Conservation (phyloP, 2,888 invertebrate genomes). For the Craniophora ligustri region DNA sequence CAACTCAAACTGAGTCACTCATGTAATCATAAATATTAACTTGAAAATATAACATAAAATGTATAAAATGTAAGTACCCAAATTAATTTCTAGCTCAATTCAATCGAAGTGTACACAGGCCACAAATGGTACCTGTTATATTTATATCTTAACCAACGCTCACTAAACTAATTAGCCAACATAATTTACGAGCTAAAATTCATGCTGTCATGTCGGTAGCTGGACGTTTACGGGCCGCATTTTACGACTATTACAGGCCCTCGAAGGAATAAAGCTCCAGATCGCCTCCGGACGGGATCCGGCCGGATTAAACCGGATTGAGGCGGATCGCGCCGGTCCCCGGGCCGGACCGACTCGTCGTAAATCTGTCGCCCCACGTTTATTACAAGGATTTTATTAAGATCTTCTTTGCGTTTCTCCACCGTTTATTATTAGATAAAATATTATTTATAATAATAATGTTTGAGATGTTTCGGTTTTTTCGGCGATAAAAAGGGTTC, state of each 20-base stretch:
- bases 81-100: no score
- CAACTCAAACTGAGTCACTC: no score
- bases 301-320: constrained; percentile 61
- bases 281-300: constrained; percentile 57
- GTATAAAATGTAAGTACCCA: no score
- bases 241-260: constrained; percentile 52
- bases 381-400: constrained; percentile 69
- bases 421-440: constrained; percentile 50
- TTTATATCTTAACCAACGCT: constrained; percentile 53
- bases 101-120: constrained; percentile 13
- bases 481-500: constrained; percentile 46
- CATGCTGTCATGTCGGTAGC: constrained; percentile 46
- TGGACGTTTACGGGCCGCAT: constrained; percentile 49
- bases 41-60: no score
- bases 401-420: constrained; percentile 51
- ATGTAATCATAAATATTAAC: no score
- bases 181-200: constrained; percentile 52
- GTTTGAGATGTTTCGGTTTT: constrained; percentile 47
- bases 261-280: constrained; percentile 56
- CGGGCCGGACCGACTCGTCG: constrained; percentile 58
- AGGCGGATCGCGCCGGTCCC: constrained; percentile 61
- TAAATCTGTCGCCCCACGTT: constrained; percentile 68
- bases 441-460: constrained; percentile 48
- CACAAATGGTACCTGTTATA: constrained; percentile 29
- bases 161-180: constrained; percentile 53